Conservation (phyloP, 2,888 invertebrate species). For the Lacanobia wlatinum region DNA sequence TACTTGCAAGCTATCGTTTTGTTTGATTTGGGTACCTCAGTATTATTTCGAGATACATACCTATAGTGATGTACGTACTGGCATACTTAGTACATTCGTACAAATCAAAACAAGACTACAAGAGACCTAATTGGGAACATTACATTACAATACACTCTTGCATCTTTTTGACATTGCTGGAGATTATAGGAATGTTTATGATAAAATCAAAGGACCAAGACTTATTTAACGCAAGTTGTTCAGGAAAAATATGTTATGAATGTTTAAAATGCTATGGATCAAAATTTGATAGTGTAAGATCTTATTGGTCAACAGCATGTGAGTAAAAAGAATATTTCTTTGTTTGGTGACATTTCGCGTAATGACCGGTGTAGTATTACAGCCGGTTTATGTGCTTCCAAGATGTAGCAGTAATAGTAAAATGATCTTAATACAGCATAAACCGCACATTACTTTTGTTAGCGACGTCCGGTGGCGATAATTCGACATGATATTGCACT, state of each 20-base stretch:
- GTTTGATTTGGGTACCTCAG: constrained; percentile 45
- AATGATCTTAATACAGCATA: constrained; percentile 86
- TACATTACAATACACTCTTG: not conserved
- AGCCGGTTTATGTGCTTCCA: constrained; percentile 81
- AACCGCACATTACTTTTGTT: constrained; percentile 73
- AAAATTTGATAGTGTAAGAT: constrained; percentile 11
- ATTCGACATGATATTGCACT: constrained; percentile 76
- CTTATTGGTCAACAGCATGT: constrained; percentile 5
- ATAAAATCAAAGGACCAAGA: not conserved
- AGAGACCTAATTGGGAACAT: not conserved
- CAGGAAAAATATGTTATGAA: not conserved
- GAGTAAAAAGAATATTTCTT: constrained; percentile 42
- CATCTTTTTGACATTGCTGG: not conserved
- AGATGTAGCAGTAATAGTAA: constrained; percentile 87
- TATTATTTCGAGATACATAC: constrained; percentile 19
- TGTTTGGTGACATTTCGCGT: constrained; percentile 63
- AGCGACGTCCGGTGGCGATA: constrained; percentile 73
- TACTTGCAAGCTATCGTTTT: constrained; percentile 61
- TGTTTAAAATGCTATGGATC: not conserved
- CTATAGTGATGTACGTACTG: not conserved
- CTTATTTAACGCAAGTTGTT: no score
- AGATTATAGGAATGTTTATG: not conserved
- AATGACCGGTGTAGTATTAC: constrained; percentile 74
- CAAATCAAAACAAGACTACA: constrained; percentile 16
- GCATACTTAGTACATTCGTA: not conserved